These are phyloP conservation scores for Diplodus puntazzo DNA, from an alignment of 2,797 vertebrate species.

Conservation along the genomic window DNA sequence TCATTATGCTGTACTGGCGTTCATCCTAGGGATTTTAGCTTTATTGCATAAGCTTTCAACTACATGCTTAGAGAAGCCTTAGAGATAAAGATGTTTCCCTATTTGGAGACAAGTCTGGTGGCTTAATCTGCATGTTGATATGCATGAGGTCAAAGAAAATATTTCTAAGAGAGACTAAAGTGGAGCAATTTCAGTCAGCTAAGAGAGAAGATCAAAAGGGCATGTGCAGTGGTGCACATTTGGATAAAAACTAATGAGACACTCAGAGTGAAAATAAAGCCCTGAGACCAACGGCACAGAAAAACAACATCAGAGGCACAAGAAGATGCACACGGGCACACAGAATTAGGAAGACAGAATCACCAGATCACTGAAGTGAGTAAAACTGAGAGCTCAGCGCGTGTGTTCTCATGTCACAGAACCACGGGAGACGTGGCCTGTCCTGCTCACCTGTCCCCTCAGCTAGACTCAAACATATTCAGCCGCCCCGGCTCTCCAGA, in stretches of 20 bases:
- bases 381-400: constrained; percentile 5
- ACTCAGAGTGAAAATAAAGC: constrained; percentile 23
- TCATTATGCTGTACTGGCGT: constrained; percentile 30
- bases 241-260: constrained; percentile 39
- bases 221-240: constrained; percentile 30
- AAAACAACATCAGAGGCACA: constrained; percentile 2
- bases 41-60: constrained; percentile 35
- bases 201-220: constrained; percentile 39
- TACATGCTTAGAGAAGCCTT: constrained; percentile 36
- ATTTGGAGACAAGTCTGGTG: constrained; percentile 37
- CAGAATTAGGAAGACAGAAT: not conserved
- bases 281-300: not conserved
- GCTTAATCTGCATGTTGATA: constrained; percentile 53
- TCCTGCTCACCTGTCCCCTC: not conserved
- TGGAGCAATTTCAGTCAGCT: constrained; percentile 23
- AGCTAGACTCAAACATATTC: constrained; percentile 11
- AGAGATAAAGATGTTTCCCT: constrained; percentile 45
- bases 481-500: not conserved
- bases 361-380: constrained; percentile 8
- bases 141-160: constrained; percentile 44
- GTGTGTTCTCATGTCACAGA: not conserved
- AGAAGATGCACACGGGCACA: constrained; percentile 1
- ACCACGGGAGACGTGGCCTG: not conserved
- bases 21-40: constrained; percentile 41
- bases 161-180: constrained; percentile 45